phyloP scores from a whole-genome alignment of 2,888 invertebrate species.

The Sinopyrophorus schimmeli region DNA sequence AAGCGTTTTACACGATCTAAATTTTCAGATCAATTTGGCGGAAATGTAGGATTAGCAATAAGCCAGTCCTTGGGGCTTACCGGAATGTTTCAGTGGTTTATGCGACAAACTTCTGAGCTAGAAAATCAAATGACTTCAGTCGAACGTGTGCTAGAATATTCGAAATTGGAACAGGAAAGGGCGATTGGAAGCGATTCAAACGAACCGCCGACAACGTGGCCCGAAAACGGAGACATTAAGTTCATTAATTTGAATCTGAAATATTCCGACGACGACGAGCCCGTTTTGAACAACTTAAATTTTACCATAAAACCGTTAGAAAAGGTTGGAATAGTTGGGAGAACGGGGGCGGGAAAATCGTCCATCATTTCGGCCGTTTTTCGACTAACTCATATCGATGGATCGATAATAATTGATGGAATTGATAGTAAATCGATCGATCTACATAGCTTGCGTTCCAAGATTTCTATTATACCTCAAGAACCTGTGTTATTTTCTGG shows the following conservation, averaged over 20 bases:
- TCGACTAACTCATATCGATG: conserved; percentile 62
- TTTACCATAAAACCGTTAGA: conserved; percentile 68
- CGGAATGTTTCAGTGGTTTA: conserved; percentile 82
- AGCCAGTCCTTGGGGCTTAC: conserved; percentile 51
- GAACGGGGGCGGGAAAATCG: conserved; percentile 81
- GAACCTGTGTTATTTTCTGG: conserved; percentile 78
- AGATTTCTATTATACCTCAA: no score
- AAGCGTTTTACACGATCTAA: no score
- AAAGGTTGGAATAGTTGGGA: conserved; percentile 82
- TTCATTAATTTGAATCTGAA: conserved; percentile 71
- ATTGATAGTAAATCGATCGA: conserved; percentile 60
- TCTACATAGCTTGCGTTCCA: conserved; percentile 56
- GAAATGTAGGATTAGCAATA: conserved; percentile 52
- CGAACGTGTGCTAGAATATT: conserved; percentile 68
- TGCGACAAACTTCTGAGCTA: conserved; percentile 58
- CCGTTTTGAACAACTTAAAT: conserved; percentile 73
- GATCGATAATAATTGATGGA: conserved; percentile 64
- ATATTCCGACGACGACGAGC: conserved; percentile 72
- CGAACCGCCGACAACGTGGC: conserved; percentile 78
- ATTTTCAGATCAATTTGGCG: no score
- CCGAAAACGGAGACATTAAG: conserved; percentile 67
- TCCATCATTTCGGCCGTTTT: conserved; percentile 72
- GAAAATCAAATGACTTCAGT: conserved; percentile 88
- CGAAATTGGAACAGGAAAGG: conserved; percentile 66
- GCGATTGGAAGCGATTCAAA: conserved; percentile 59